Evolutionary conservation across 2,888 invertebrate genomes (phyloP).

Genomic region (Leptinotarsa tumamoca): DNA sequence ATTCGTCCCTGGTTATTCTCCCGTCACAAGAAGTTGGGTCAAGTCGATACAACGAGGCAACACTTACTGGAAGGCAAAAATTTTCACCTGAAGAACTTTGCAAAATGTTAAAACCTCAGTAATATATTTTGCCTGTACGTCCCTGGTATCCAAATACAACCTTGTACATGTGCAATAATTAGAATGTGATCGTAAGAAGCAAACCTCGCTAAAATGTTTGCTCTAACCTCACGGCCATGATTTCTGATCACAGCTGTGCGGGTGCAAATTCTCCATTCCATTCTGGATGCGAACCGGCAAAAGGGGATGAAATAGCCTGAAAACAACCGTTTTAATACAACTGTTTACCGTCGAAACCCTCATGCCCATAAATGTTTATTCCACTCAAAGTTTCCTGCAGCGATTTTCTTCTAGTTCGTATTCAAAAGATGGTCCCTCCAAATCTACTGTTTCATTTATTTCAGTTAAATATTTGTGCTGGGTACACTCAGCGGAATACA

Average conservation of each 20-base stretch:
- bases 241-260: slow-evolving; percentile 12
- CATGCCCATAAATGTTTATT: slow-evolving; percentile 36
- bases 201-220: slow-evolving; percentile 1
- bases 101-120: too few relatives aligned
- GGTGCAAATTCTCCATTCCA: slow-evolving; percentile 6
- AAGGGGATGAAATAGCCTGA: slow-evolving; percentile 27
- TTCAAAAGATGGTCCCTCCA: slow-evolving; percentile 38
- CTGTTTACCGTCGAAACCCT: slow-evolving; percentile 34
- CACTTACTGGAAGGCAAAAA: too few relatives aligned
- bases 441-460: slow-evolving; percentile 40
- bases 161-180: slow-evolving; percentile 4
- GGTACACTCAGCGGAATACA: slow-evolving; percentile 26
- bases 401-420: slow-evolving; percentile 37
- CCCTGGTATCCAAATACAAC: background rate
- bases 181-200: slow-evolving; percentile 4
- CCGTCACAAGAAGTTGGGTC: too few relatives aligned
- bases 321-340: slow-evolving; percentile 34
- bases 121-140: background rate
- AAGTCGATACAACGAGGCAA: too few relatives aligned
- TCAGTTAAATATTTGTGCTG: slow-evolving; percentile 36
- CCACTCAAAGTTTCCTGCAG: slow-evolving; percentile 26
- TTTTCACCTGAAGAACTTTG: accelerated
- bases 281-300: background rate
- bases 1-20: too few relatives aligned
- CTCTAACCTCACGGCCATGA: slow-evolving; percentile 1